These are phyloP conservation scores for Cuculus canorus DNA, from an alignment of 2,797 vertebrate genomes.

Conservation along the genomic window DNA sequence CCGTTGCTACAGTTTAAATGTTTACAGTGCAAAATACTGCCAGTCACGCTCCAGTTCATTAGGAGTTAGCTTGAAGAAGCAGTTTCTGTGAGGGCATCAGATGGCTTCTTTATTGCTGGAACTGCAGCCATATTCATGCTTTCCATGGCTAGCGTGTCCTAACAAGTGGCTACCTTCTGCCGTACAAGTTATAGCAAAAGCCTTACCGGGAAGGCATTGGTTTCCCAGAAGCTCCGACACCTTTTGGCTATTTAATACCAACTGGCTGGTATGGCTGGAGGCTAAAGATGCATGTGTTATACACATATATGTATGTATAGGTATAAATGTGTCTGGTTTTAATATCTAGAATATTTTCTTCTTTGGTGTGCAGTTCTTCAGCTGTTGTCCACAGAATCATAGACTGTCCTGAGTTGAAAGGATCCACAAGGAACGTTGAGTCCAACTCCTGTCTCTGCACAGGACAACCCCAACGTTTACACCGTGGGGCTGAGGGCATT, in stretches of 20 bases:
- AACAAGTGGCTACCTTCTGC: background rate
- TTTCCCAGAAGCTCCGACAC: background rate
- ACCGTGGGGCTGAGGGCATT: too few species aligned
- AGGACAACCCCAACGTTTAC: too few species aligned
- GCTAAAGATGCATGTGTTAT: background rate
- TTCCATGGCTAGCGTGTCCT: rapidly evolving
- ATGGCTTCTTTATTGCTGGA: background rate
- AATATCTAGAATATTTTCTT: background rate
- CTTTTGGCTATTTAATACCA: background rate
- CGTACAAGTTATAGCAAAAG: background rate
- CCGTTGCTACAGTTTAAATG: background rate
- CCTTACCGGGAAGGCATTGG: background rate
- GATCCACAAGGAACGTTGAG: too few species aligned
- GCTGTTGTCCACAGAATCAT: background rate
- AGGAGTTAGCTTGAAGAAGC: background rate
- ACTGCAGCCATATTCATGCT: rapidly evolving
- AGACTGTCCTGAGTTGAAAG: too few species aligned
- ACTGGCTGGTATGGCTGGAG: background rate
- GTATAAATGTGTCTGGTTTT: background rate
- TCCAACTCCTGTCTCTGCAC: too few species aligned
- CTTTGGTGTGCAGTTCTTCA: background rate
- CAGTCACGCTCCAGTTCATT: background rate
- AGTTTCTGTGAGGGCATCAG: background rate
- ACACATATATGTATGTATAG: background rate
- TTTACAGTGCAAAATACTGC: background rate